Percentiles rank a stretch among this genome's conserved stretches.
Conservation (phyloP, 2,797 vertebrate genomes). For the Anisognathus igniventris region DNA sequence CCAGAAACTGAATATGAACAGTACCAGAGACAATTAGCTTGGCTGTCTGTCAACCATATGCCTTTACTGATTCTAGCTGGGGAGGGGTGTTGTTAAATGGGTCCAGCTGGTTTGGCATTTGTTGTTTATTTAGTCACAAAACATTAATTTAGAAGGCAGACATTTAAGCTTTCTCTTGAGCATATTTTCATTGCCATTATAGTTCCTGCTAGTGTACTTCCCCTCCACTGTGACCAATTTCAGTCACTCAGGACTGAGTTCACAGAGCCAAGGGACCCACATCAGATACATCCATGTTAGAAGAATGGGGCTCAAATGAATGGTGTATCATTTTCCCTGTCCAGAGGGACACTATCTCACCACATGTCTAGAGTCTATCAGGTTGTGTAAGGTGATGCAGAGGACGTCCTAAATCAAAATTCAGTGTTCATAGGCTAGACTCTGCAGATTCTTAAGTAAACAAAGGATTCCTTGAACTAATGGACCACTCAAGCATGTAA, state of each 20-base stretch:
- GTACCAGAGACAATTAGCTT: neutral
- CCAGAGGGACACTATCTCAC: neutral
- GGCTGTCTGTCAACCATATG: neutral
- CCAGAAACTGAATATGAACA: neutral
- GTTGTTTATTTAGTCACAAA: conserved; percentile 17
- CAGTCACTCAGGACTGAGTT: neutral
- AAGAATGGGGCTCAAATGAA: neutral
- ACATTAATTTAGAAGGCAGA: neutral
- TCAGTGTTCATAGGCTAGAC: neutral
- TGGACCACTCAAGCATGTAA: neutral
- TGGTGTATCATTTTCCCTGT: neutral
- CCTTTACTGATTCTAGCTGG: neutral
- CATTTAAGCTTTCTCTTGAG: neutral
- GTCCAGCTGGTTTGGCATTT: neutral
- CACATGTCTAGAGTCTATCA: neutral
- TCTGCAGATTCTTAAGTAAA: neutral
- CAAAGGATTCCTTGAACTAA: neutral
- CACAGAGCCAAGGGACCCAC: neutral
- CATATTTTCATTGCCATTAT: neutral
- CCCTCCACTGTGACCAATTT: neutral
- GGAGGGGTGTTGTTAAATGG: neutral
- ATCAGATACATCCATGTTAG: neutral
- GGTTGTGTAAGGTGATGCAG: neutral
- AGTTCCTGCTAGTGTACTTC: neutral
- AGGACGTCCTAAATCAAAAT: neutral